Evolutionary conservation across 2,113 vertebrate genomes (phyloP).

Genomic region (Holacanthus passer): DNA sequence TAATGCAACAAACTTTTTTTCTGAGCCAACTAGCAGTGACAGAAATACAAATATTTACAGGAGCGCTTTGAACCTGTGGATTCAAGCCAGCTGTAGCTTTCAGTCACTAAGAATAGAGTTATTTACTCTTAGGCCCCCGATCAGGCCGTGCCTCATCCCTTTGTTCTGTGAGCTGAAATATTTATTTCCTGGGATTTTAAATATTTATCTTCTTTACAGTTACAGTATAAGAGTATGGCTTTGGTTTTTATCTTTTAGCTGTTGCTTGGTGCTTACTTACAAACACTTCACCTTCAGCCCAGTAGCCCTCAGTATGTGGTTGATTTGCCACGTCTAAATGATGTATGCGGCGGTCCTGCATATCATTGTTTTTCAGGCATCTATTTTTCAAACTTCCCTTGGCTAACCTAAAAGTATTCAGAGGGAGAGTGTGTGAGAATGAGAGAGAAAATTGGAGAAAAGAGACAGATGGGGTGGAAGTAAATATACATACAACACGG

Average conservation of each 20-base stretch:
- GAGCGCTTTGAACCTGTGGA: slow-evolving; percentile 35
- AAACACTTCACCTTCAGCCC: slow-evolving; percentile 4
- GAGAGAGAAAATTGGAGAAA: not conserved
- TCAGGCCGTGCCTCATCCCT: not conserved
- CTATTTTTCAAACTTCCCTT: not conserved
- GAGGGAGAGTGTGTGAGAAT: not conserved
- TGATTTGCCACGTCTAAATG: slow-evolving; percentile 38
- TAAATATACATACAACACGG: not conserved
- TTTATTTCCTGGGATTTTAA: slow-evolving; percentile 17
- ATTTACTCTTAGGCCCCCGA: slow-evolving; percentile 38
- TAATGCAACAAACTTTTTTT: slow-evolving; percentile 47
- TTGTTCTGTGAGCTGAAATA: slow-evolving; percentile 42
- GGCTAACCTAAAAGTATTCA: slow-evolving; percentile 1
- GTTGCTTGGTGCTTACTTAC: slow-evolving; percentile 15
- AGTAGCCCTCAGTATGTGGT: not conserved
- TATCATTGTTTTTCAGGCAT: not conserved
- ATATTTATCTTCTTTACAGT: slow-evolving; percentile 27
- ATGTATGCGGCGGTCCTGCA: slow-evolving; percentile 9
- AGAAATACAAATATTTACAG: slow-evolving; percentile 18
- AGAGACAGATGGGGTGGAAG: slow-evolving; percentile 3
- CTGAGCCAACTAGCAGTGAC: slow-evolving; percentile 5
- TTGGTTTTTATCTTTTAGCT: slow-evolving; percentile 1
- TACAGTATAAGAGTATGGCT: not conserved
- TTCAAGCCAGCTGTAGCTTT: slow-evolving; percentile 23
- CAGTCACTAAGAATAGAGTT: slow-evolving; percentile 44